These are phyloP conservation scores for Pseudomyrmex sp. DNA, from an alignment of 1,140 invertebrate species.

Conservation along the genomic window DNA sequence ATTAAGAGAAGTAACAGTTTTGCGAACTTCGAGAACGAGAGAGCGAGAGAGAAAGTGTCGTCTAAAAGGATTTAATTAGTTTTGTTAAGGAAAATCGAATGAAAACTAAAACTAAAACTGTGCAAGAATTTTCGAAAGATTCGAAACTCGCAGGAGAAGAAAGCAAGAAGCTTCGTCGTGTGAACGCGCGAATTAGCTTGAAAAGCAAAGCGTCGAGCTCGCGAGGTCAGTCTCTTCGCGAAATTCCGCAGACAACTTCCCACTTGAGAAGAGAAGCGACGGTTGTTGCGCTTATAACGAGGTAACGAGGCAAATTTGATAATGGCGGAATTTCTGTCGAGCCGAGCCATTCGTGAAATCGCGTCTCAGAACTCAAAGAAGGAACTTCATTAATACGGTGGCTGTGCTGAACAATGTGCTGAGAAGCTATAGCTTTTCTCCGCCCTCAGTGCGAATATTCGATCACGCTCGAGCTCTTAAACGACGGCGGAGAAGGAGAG, in stretches of 20 bases:
- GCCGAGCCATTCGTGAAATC: not conserved
- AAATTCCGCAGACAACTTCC: constrained; percentile 26
- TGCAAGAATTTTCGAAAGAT: not conserved
- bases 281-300: constrained; percentile 6
- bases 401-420: not conserved
- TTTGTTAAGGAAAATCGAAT: not conserved
- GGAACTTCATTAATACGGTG: not conserved
- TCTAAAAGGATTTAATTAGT: constrained; percentile 15
- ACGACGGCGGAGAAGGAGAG: not conserved
- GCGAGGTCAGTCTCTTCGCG: constrained; percentile 25
- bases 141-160: not conserved
- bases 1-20: too few relatives aligned
- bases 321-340: constrained; percentile 50
- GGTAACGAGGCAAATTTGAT: constrained; percentile 54
- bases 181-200: constrained; percentile 4
- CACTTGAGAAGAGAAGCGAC: not conserved
- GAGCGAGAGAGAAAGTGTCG: too few relatives aligned
- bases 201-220: constrained; percentile 1
- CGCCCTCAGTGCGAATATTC: not conserved
- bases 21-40: too few relatives aligned
- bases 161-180: not conserved
- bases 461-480: constrained; percentile 3
- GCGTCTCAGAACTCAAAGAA: not conserved
- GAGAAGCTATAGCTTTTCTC: not conserved
- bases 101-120: not conserved